Conservation (phyloP, 2,113 vertebrate genomes). For the Plectropomus leopardus region DNA sequence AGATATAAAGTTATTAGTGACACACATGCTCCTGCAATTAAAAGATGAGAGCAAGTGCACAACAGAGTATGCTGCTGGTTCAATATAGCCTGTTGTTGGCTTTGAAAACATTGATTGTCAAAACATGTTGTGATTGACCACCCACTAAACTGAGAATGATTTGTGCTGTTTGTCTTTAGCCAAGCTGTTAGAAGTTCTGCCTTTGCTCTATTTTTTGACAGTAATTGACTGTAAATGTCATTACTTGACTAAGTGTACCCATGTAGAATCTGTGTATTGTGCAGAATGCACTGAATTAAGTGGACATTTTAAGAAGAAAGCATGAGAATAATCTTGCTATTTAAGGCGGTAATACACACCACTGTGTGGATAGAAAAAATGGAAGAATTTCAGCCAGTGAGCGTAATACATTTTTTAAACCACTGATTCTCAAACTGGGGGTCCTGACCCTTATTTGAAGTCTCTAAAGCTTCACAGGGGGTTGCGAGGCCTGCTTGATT, state of each 20-base stretch:
- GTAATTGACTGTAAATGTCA: background rate
- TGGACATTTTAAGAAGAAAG: background rate
- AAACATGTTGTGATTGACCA: background rate
- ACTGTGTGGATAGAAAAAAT: too few species aligned
- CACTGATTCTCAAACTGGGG: too few species aligned
- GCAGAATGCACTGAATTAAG: too few species aligned
- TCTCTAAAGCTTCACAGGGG: too few species aligned
- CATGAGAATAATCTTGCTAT: too few species aligned
- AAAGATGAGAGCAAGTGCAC: background rate
- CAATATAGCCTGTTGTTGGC: background rate
- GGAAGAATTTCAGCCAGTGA: too few species aligned
- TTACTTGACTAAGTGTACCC: background rate
- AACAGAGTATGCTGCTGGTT: constrained; percentile 5
- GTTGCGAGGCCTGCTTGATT: too few species aligned
- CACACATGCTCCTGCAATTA: background rate
- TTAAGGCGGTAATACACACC: too few species aligned
- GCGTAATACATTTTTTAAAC: too few species aligned
- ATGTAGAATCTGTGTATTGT: too few species aligned
- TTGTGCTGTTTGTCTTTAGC: background rate
- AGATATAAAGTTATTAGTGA: background rate
- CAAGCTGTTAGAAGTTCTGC: background rate
- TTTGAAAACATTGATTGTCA: background rate
- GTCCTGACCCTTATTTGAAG: too few species aligned
- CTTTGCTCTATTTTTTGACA: background rate
- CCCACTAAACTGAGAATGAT: background rate